Evolutionary conservation across 2,888 invertebrate species (phyloP).

Genomic region (Pollenia griseotomentosa): DNA sequence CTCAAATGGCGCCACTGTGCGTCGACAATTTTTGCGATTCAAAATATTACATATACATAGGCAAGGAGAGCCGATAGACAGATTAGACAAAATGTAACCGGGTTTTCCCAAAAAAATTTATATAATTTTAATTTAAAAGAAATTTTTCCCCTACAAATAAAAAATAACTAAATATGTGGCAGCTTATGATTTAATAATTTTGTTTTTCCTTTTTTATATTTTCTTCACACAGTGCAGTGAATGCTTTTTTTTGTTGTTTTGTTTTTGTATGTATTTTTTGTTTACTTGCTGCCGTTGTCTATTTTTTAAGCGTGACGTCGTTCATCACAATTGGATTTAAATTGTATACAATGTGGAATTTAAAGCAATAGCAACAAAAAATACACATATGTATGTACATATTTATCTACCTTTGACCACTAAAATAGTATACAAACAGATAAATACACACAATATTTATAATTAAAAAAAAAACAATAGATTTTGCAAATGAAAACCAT

Average conservation of each 20-base stretch:
- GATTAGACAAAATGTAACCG: too few relatives aligned
- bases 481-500: not conserved
- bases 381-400: not conserved
- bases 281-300: slow-evolving; percentile 44
- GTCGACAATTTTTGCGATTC: too few relatives aligned
- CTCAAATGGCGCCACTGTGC: too few relatives aligned
- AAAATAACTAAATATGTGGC: too few relatives aligned
- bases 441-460: not conserved
- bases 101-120: too few relatives aligned
- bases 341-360: slow-evolving; percentile 59
- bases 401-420: slow-evolving; percentile 62
- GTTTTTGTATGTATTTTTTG: slow-evolving; percentile 21
- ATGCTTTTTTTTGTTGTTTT: slow-evolving; percentile 9
- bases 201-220: not conserved
- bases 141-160: too few relatives aligned
- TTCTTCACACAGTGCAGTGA: slow-evolving; percentile 28
- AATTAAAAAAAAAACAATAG: slow-evolving; percentile 24
- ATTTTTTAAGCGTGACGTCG: slow-evolving; percentile 64
- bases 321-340: slow-evolving; percentile 63
- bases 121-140: too few relatives aligned
- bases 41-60: too few relatives aligned
- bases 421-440: slow-evolving; percentile 27
- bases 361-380: slow-evolving; percentile 17
- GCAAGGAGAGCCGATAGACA: too few relatives aligned
- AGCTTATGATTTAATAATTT: not conserved